phyloP scores from a whole-genome alignment of 1,140 invertebrate genomes.

The Batillaria attramentaria region DNA sequence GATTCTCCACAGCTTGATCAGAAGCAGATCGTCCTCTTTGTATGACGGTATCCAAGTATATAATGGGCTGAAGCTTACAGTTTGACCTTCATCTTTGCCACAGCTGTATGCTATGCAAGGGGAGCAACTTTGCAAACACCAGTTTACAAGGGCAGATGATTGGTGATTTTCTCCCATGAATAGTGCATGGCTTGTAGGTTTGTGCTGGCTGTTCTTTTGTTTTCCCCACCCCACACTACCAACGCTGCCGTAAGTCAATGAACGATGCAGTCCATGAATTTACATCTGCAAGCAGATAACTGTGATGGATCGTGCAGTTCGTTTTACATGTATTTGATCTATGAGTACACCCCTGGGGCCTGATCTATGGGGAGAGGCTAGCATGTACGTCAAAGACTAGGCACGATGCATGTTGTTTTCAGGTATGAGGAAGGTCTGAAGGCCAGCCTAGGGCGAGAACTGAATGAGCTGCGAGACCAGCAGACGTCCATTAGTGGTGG shows the following conservation, averaged over 20 bases:
- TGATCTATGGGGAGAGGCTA: neutral
- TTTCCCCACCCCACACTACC: neutral
- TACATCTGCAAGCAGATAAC: neutral
- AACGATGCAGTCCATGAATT: neutral
- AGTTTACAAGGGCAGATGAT: too few species aligned
- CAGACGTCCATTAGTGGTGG: conserved; percentile 41
- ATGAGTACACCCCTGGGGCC: neutral
- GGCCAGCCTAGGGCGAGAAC: conserved; percentile 36
- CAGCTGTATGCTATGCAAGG: neutral
- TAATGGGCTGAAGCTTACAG: too few species aligned
- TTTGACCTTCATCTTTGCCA: neutral
- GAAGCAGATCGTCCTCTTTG: too few species aligned
- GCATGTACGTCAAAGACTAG: neutral
- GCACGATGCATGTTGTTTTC: neutral
- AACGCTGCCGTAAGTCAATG: too few species aligned
- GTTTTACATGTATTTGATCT: neutral
- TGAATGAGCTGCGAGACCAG: conserved; percentile 47
- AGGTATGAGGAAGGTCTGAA: conserved; percentile 53
- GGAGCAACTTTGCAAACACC: neutral
- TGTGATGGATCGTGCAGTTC: too few species aligned
- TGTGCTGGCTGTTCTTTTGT: neutral
- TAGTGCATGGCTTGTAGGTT: neutral
- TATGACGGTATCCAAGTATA: too few species aligned
- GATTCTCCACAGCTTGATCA: too few species aligned
- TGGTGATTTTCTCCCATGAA: neutral